These are phyloP conservation scores for Nannoperca australis DNA, from an alignment of 2,797 vertebrate species.

Conservation along the genomic window DNA sequence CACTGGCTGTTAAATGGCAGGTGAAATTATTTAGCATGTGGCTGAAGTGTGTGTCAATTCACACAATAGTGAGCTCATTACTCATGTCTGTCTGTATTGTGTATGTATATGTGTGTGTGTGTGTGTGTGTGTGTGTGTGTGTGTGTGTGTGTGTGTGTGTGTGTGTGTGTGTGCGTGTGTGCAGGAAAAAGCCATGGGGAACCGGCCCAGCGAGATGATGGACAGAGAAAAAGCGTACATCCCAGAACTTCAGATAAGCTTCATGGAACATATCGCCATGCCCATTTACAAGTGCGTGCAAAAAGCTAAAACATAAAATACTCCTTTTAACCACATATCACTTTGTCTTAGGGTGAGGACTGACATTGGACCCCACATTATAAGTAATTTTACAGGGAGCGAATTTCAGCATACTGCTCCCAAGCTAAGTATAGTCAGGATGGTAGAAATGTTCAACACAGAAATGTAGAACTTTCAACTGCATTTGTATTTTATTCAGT, in stretches of 20 bases:
- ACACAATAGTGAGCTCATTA: slow-evolving; percentile 29
- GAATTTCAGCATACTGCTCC: neutral
- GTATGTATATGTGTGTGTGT: too few species aligned
- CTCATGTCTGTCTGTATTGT: slow-evolving; percentile 31
- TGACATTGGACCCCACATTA: neutral
- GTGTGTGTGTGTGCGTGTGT: slow-evolving; percentile 16
- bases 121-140: too few species aligned
- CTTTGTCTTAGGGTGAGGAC: neutral
- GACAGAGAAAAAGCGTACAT: slow-evolving; percentile 98
- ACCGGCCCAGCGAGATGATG: slow-evolving; percentile 99
- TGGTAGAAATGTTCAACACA: neutral
- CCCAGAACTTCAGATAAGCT: slow-evolving; percentile 98
- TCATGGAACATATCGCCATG: slow-evolving; percentile 99
- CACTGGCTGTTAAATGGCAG: slow-evolving; percentile 27
- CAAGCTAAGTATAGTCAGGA: neutral
- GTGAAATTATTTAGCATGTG: slow-evolving; percentile 34
- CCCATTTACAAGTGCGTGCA: slow-evolving; percentile 95
- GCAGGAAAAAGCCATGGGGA: slow-evolving; percentile 99
- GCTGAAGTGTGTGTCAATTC: slow-evolving; percentile 35
- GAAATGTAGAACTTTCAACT: neutral
- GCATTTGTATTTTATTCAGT: slow-evolving; percentile 11
- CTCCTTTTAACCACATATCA: neutral
- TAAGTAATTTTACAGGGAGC: neutral
- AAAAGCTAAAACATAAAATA: neutral
- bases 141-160: too few species aligned